Evolutionary conservation across 2,113 vertebrate genomes (phyloP), one percentile per base, ranked within the genome.

Genomic region (Actinemys pallida): DNA sequence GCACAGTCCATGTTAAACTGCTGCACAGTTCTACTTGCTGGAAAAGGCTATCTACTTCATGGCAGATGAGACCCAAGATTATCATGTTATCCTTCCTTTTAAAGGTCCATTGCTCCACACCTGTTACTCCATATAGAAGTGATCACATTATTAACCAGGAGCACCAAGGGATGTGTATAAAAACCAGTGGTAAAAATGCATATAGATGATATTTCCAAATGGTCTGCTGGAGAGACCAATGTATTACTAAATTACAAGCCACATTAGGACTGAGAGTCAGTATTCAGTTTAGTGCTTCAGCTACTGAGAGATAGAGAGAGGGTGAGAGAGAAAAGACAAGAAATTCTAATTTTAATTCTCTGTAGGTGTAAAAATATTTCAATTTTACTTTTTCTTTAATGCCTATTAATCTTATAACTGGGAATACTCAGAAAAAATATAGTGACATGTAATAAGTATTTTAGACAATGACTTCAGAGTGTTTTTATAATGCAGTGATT

Each of bases 301-400:
- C 90, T 86, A 72, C 80, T 35, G n/a, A 88, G 19, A 86, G 87
- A 91, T 49, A 49, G 29, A 7, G 12, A 90, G 89, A 76, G 53
- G 31, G 24, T 83, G 10, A 17, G 69, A 19, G 79, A 45, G 87
- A 80, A 84, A 75, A 90, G 89, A 47, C 3, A 39, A 85, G 17
- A 83, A 88, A 62, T 89, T 96, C 54, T 35, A 54, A 75, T 96
- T 97, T 94, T 97, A 86, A 90, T 97, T 96, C 87, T 97, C 89
- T 81, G 6, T 87, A 83, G 57, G 79, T 80, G 45, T 93, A 92
- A 95, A 93, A 94, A 94, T 80, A 92, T 81, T 93, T 95, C 50
- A 84, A 42, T 93, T 97, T 97, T 93, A 94, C 81, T 95, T 96
- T 95, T 97, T 92, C 91, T 96, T 91, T 85, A 94, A 86, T 97